Evolutionary conservation across 2,113 vertebrate genomes (phyloP).

Genomic region (Paradoxurus hermaphroditus): DNA sequence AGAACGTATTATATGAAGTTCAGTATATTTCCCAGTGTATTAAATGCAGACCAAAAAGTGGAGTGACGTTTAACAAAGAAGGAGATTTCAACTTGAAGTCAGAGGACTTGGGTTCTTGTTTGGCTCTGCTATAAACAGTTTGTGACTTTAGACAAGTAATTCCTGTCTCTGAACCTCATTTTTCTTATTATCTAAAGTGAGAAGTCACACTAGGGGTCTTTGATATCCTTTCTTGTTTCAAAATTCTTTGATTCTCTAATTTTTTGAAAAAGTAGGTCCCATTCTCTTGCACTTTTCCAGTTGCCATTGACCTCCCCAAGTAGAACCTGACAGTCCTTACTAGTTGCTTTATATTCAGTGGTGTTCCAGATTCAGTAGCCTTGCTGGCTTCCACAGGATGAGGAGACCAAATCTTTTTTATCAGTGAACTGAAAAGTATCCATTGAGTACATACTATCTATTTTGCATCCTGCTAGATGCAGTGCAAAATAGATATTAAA

Average conservation of each 20-base stretch:
- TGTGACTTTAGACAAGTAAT: background rate
- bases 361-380: background rate
- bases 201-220: background rate
- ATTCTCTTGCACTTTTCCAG: background rate
- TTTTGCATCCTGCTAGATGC: background rate
- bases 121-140: background rate
- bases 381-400: background rate
- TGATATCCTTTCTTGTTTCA: background rate
- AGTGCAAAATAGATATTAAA: background rate
- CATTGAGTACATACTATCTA: background rate
- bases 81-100: background rate
- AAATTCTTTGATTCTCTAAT: background rate
- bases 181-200: background rate
- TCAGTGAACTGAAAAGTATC: slow-evolving; percentile 8
- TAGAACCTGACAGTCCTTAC: background rate
- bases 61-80: background rate
- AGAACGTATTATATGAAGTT: background rate
- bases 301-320: background rate
- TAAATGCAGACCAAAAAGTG: background rate
- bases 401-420: background rate
- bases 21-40: background rate
- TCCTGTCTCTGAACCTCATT: background rate
- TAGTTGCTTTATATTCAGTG: background rate
- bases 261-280: background rate
- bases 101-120: background rate